phyloP scores from a whole-genome alignment of 2,797 vertebrate species.

The Lagorchestes hirsutus region DNA sequence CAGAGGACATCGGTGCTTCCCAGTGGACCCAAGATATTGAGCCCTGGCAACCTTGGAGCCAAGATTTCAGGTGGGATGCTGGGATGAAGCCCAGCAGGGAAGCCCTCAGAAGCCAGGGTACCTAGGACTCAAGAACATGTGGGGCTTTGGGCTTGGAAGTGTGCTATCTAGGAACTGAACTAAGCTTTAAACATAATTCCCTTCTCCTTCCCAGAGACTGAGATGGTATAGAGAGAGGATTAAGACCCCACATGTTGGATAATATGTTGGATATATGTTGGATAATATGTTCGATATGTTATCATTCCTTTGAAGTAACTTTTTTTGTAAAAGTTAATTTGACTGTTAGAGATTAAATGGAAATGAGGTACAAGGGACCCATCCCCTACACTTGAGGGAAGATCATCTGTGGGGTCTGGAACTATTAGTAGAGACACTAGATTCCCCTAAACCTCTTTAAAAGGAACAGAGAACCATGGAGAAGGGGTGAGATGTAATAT shows the following conservation, averaged over 20 bases:
- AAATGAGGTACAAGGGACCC: too few relatives aligned
- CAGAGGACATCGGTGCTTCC: background rate
- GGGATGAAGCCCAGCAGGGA: background rate
- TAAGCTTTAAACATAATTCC: background rate
- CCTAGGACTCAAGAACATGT: background rate
- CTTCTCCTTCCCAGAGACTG: background rate
- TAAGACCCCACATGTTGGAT: background rate
- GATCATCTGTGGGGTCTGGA: background rate
- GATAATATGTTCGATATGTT: background rate
- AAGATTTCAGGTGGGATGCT: background rate
- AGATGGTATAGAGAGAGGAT: background rate
- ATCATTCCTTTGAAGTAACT: background rate
- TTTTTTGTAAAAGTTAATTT: background rate
- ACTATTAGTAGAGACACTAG: background rate
- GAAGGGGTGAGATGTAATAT: background rate
- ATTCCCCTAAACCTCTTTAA: background rate
- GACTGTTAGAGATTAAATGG: too few relatives aligned
- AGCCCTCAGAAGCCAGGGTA: background rate
- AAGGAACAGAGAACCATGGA: background rate
- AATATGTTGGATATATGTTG: background rate
- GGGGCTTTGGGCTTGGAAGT: background rate
- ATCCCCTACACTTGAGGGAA: too few relatives aligned
- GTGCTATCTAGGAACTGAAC: background rate
- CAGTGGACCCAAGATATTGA: background rate
- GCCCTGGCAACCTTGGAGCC: background rate